Evolutionary conservation across 2,888 invertebrate genomes (phyloP), one percentile per base, ranked within the genome.

Genomic region (Ethmia dodecea): DNA sequence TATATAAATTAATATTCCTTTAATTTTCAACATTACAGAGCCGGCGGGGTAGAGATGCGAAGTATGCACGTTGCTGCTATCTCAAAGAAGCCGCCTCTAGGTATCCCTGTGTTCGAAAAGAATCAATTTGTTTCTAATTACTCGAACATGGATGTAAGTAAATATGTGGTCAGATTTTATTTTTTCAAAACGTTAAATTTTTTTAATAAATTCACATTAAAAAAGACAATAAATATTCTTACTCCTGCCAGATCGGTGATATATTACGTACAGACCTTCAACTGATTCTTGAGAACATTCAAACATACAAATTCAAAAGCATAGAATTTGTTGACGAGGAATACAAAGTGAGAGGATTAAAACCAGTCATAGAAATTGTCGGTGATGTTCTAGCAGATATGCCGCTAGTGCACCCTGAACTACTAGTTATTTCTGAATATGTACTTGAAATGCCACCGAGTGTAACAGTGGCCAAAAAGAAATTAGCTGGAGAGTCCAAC

Each of bases 1-100:
- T n/a, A n/a, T n/a, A n/a, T n/a, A n/a, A n/a, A n/a, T n/a, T n/a
- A n/a, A n/a, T n/a, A n/a, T n/a, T n/a, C n/a, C n/a, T n/a, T n/a
- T n/a, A n/a, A n/a, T n/a, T n/a, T n/a, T n/a, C n/a, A n/a, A n/a
- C n/a, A n/a, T 22, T 31, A 6, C 43, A 88, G 90, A 43, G 89
- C 91, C 35, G 94, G 94, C 28, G 94, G 94, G 37, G 91, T 95
- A 1, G 92, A 93, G 73, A 79, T 96, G 3, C 88, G 90, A 33
- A 95, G 94, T 2, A 76, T 96, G 0, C 90, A 92, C 47, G 94
- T 94, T 0, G 92, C 91, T 37, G 88, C 92, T 0, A 94, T 96
- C 25, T 88, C 92, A 0, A 87, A 91, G 44, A 89, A 89, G 28
- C 83, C 90, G 42, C 90, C 90, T 9, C 88, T 92, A 13, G 91